phyloP scores from a whole-genome alignment of 2,113 vertebrate genomes.

The Grammomys dolichurus region DNA sequence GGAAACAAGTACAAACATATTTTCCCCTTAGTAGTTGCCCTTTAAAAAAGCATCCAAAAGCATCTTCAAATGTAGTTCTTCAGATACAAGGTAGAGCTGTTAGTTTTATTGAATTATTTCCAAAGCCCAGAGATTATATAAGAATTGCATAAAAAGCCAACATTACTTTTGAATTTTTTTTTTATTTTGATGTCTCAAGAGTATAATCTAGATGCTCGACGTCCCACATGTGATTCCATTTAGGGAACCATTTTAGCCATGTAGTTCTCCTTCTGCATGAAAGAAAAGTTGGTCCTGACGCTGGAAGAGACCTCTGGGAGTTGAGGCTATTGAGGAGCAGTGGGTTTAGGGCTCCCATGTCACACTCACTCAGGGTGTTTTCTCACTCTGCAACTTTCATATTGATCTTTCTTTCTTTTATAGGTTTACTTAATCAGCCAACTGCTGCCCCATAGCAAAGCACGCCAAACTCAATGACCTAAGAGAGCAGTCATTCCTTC shows the following conservation, averaged over 20 bases:
- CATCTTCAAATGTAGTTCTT: background rate
- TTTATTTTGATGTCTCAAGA: constrained; percentile 39
- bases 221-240: background rate
- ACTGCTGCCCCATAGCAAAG: background rate
- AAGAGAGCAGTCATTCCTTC: background rate
- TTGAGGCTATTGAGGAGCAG: background rate
- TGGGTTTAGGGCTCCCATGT: background rate
- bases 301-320: background rate
- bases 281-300: background rate
- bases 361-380: background rate
- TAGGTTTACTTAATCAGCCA: background rate
- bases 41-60: background rate
- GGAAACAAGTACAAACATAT: constrained; percentile 36
- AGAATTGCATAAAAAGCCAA: constrained; percentile 19
- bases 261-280: background rate
- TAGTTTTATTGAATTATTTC: constrained; percentile 44
- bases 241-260: background rate
- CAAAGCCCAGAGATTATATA: background rate
- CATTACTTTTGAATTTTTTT: background rate
- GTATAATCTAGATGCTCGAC: background rate
- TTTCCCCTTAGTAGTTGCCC: constrained; percentile 37
- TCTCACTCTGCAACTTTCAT: background rate
- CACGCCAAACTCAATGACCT: background rate
- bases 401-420: background rate
- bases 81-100: background rate